phyloP scores from a whole-genome alignment of 2,888 invertebrate species.

The Drosophila kanekoi region DNA sequence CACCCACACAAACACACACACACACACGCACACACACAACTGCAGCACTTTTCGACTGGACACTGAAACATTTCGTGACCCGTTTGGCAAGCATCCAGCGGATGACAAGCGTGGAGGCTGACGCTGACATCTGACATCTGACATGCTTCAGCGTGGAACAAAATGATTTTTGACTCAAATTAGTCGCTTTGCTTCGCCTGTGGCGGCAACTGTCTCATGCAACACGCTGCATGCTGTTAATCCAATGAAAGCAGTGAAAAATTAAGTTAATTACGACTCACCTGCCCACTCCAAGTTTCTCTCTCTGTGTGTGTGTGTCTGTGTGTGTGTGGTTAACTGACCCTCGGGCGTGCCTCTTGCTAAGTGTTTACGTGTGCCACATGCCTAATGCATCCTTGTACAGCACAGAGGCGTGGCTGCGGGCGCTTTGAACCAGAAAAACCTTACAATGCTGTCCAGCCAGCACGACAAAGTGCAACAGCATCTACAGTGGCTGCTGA shows the following conservation, averaged over 20 bases:
- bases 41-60: constrained; percentile 38
- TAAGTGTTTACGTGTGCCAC: constrained; percentile 80
- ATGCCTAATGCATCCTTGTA: constrained; percentile 57
- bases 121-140: constrained; percentile 36
- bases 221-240: constrained; percentile 20
- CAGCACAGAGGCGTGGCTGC: constrained; percentile 9
- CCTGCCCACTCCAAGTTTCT: constrained; percentile 34
- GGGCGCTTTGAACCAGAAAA: constrained; percentile 44
- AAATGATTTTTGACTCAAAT: constrained; percentile 67
- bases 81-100: constrained; percentile 68
- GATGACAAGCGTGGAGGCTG: constrained; percentile 19
- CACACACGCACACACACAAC: constrained; percentile 12
- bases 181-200: constrained; percentile 37
- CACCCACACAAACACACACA: constrained; percentile 10
- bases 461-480: constrained; percentile 39
- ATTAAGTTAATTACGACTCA: constrained; percentile 61
- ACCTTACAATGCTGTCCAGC: constrained; percentile 12
- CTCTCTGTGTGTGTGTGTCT: not conserved
- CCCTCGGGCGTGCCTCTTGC: constrained; percentile 32
- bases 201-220: constrained; percentile 23
- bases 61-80: constrained; percentile 63
- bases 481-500: constrained; percentile 15
- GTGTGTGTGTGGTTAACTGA: constrained; percentile 15
- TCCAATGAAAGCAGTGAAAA: constrained; percentile 56
- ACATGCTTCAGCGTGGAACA: constrained; percentile 21